A percentile compares a stretch with the other conserved stretches of the same genome.
These are phyloP conservation scores for Aphidoletes aphidimyza DNA, from an alignment of 2,888 invertebrate species.

Conservation along the genomic window DNA sequence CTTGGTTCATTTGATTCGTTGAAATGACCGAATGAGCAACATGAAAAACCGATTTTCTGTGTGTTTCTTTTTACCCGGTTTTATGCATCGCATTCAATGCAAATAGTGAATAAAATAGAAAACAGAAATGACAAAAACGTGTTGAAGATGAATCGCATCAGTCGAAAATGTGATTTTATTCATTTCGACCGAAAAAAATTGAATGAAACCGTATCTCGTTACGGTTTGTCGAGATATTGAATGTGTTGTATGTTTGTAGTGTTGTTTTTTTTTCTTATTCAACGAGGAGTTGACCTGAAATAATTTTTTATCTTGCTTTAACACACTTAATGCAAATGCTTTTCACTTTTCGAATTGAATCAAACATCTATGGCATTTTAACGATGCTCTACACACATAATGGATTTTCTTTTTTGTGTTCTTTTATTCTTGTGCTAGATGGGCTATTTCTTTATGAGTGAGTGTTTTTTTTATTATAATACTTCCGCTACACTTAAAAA, in stretches of 20 bases:
- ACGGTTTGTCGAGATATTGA: not conserved
- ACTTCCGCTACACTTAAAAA: no score
- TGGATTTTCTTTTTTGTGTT: not conserved
- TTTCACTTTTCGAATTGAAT: slow-evolving; percentile 23
- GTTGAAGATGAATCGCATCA: no score
- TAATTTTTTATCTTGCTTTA: not conserved
- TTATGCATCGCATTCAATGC: no score
- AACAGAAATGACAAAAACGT: no score
- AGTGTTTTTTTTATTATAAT: not conserved
- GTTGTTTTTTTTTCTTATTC: no score
- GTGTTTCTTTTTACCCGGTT: no score
- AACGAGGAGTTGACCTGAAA: slow-evolving; percentile 27
- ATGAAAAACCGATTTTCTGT: no score
- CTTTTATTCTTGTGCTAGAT: not conserved
- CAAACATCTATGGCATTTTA: no score
- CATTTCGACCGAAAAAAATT: no score
- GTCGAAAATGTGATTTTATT: no score
- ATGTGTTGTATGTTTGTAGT: not conserved
- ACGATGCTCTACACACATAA: not conserved
- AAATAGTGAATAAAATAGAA: no score
- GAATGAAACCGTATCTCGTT: no score
- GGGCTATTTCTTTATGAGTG: not conserved
- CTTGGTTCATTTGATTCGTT: not conserved
- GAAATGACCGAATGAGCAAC: not conserved
- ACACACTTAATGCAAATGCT: not conserved